phyloP scores from a whole-genome alignment of 2,113 vertebrate species.

The Poecilia latipinna region DNA sequence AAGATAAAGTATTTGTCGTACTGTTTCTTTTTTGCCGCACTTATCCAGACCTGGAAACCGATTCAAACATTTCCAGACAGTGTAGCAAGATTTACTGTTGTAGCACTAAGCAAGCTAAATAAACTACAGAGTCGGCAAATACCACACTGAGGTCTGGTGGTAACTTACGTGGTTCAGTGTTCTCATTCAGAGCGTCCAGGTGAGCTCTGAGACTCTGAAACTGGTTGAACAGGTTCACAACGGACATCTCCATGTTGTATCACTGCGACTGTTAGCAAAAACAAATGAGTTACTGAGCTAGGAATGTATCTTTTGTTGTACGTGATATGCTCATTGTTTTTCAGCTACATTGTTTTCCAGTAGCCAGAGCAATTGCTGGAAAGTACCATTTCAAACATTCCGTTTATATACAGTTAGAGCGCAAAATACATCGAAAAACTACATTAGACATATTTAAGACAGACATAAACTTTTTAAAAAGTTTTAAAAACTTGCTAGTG shows the following conservation, averaged over 20 bases:
- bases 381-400: neutral
- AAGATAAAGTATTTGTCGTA: too few relatives aligned
- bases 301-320: neutral
- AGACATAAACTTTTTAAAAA: too few relatives aligned
- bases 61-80: too few relatives aligned
- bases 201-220: slow-evolving; percentile 84
- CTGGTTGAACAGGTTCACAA: slow-evolving; percentile 83
- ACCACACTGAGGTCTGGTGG: slow-evolving; percentile 12
- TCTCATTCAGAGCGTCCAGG: slow-evolving; percentile 85
- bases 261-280: slow-evolving; percentile 25
- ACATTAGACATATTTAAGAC: neutral
- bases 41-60: too few relatives aligned
- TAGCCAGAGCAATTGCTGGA: too few relatives aligned
- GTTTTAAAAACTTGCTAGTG: neutral
- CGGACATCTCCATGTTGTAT: slow-evolving; percentile 81
- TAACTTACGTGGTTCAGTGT: slow-evolving; percentile 87
- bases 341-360: neutral
- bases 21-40: neutral
- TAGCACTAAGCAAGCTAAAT: too few relatives aligned
- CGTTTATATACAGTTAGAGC: too few relatives aligned
- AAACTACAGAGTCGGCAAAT: slow-evolving; percentile 9
- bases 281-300: neutral
- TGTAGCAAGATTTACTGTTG: too few relatives aligned
- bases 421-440: too few relatives aligned
- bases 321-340: neutral